phyloP scores from a whole-genome alignment of 2,888 invertebrate species.

The Cistogaster globosa region DNA sequence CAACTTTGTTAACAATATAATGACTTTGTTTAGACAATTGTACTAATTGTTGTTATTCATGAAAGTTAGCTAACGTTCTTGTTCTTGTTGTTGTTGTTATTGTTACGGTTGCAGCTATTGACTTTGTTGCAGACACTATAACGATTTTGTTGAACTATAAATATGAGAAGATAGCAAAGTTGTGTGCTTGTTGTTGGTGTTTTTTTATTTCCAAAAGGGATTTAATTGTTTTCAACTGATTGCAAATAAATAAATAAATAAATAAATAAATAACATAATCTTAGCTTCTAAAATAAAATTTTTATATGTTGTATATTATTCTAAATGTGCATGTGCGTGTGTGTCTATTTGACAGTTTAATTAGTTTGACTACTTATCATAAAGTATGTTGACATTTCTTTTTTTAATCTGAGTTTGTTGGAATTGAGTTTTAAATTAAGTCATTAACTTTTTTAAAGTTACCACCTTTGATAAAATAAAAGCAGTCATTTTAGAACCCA shows the following conservation, averaged over 20 bases:
- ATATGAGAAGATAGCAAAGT: constrained; percentile 1
- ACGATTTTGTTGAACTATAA: constrained; percentile 12
- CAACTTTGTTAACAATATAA: constrained; percentile 71
- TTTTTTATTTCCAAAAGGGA: neutral
- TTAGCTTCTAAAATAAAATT: neutral
- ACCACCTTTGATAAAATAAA: neutral
- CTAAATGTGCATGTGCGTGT: constrained; percentile 45
- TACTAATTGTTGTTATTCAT: constrained; percentile 70
- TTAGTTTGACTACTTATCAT: constrained; percentile 40
- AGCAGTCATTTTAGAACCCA: neutral
- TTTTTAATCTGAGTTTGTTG: neutral
- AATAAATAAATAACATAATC: constrained; percentile 13
- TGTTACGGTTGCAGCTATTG: constrained; percentile 21
- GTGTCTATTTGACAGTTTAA: constrained; percentile 64
- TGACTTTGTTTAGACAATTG: constrained; percentile 72
- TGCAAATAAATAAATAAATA: constrained; percentile 16
- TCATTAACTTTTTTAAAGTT: neutral
- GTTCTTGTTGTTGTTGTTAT: neutral
- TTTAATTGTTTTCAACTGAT: constrained; percentile 31
- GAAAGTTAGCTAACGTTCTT: constrained; percentile 36
- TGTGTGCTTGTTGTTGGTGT: constrained; percentile 1
- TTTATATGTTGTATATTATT: neutral
- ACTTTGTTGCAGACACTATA: constrained; percentile 15
- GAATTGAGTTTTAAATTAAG: neutral
- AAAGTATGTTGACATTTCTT: neutral